Percentiles rank a stretch among this genome's conserved stretches.
Evolutionary conservation across 2,113 vertebrate species (phyloP).

Genomic region (Empidonax traillii): DNA sequence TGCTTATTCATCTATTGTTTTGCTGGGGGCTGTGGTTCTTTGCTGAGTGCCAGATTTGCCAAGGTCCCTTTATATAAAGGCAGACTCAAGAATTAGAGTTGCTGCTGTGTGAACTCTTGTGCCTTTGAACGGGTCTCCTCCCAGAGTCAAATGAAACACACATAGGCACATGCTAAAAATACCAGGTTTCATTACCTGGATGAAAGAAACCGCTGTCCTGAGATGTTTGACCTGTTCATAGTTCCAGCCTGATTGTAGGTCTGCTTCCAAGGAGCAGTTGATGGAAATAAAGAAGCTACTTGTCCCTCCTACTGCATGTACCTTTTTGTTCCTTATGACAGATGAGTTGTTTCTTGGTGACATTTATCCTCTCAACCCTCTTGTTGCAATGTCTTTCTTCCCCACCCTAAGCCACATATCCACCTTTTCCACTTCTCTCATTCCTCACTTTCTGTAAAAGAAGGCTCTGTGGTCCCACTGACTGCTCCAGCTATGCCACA

Average conservation of each 20-base stretch:
- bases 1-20: not conserved
- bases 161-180: rapidly evolving
- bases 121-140: not conserved
- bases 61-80: not conserved
- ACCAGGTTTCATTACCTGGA: not conserved
- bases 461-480: not conserved
- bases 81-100: not conserved
- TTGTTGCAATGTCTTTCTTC: not conserved
- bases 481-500: not conserved
- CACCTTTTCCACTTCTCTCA: not conserved
- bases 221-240: not conserved
- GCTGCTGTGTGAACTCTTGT: not conserved
- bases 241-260: not conserved
- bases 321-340: not conserved
- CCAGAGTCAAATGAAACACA: not conserved
- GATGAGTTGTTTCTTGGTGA: not conserved
- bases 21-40: not conserved
- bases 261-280: not conserved
- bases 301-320: not conserved
- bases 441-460: not conserved
- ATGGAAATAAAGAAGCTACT: not conserved
- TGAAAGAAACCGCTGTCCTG: not conserved
- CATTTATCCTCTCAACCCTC: not conserved
- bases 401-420: not conserved
- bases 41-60: not conserved